A percentile compares a stretch with the other conserved stretches of the same genome.
Conservation (phyloP, 2,113 vertebrate species). For the Siphamia tubifer region DNA sequence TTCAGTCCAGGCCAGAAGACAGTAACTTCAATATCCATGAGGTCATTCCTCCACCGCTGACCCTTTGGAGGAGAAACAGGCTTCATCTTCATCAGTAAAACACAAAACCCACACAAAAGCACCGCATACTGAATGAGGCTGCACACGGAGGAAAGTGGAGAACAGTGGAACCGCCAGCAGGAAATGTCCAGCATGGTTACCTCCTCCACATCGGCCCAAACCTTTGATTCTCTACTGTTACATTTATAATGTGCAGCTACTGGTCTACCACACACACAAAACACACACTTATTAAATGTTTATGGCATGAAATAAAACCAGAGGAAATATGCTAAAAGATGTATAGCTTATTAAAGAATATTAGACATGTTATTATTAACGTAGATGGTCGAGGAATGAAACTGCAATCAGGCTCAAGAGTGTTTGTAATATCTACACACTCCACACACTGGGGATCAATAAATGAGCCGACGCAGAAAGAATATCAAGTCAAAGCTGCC, state of each 20-base stretch:
- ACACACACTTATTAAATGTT: slow-evolving; percentile 2
- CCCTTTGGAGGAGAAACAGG: slow-evolving; percentile 28
- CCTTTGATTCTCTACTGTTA: slow-evolving; percentile 31
- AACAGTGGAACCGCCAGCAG: slow-evolving; percentile 5
- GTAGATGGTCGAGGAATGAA: slow-evolving; percentile 1
- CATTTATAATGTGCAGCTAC: slow-evolving; percentile 30
- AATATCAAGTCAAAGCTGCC: background rate
- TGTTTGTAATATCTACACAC: background rate
- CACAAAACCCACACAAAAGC: slow-evolving; percentile 31
- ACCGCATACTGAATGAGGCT: background rate
- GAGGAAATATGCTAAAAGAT: slow-evolving; percentile 5
- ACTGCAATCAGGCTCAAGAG: background rate
- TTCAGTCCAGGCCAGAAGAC: slow-evolving; percentile 32
- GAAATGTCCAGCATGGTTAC: slow-evolving; percentile 31
- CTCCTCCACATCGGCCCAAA: slow-evolving; percentile 5
- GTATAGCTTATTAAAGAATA: background rate
- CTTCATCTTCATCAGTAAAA: slow-evolving; percentile 53
- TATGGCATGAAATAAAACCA: slow-evolving; percentile 22
- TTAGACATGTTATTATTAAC: slow-evolving; percentile 1
- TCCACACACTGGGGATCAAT: background rate
- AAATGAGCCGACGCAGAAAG: too few relatives aligned
- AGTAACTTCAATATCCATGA: slow-evolving; percentile 53
- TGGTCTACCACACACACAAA: slow-evolving; percentile 14
- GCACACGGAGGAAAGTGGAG: slow-evolving; percentile 14
- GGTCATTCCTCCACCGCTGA: slow-evolving; percentile 43